Base-by-base conservation (phyloP, 2,888 invertebrate species). In the Didymodactylos carnosus region DNA sequence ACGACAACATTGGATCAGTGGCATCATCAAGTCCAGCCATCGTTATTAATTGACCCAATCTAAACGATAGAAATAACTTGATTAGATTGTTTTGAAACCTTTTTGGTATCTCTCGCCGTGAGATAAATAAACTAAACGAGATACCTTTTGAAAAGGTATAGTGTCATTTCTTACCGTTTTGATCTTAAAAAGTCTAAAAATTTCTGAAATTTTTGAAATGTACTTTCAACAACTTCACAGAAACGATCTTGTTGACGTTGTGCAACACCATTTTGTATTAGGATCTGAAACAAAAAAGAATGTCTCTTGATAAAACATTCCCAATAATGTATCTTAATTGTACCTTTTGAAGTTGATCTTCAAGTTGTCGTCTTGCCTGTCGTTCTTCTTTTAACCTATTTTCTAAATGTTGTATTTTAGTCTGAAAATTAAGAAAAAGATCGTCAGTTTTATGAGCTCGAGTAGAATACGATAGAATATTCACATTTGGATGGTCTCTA, bases 191-290 rank as follows among this genome's bases (percentile, higher is more conserved):
- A 77, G 73, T 83, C 83, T 10, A 83, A 79, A 76, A 83, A 82
- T 35, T 80, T 77, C 75, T 83, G 82, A 76, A 82, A 83, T 76
- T 82, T 81, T 77, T 80, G 79, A 76, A 83, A 82, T 8, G 82
- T 80, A 3, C 78, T 77, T 77, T 82, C 82, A 14, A 83, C 80
- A 72, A 80, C 80, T 73, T 81, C 81, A 19, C 62, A 62, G 35
- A 62, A 62, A 29, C 35, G 62, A 62, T 62, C 62, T n/a, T 62
- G 62, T 62, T 62, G 35, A 35, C 62, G 62, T 62, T 62, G 62
- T 35, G 62, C 62, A n/a, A 62, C 19, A 35, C 35, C 62, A 62
- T 62, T 62, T 62, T 62, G 29, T 35, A 35, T n/a, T 62, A 62
- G 35, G 19, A 62, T 35, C 62, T 62, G 35, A 62, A n/a, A 10